These are phyloP conservation scores for Zaprionus taronus DNA, from an alignment of 1,140 invertebrate species.

Conservation along the genomic window DNA sequence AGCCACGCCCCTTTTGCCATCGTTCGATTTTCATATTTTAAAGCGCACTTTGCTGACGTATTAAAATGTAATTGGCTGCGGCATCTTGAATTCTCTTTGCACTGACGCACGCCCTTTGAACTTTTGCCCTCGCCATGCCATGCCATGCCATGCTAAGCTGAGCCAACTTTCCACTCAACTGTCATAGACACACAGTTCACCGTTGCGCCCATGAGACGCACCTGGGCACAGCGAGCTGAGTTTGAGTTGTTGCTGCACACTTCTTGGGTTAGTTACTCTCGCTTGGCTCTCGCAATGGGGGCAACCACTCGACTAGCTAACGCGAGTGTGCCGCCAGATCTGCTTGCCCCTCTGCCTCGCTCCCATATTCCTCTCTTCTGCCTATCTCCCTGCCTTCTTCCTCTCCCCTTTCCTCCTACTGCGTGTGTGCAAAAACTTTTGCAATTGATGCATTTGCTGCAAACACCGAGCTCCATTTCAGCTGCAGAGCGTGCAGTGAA, in stretches of 20 bases:
- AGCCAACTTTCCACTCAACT: conserved; percentile 29
- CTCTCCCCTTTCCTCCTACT: accelerated
- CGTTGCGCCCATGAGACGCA: conserved; percentile 15
- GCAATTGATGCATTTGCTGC: conserved; percentile 31
- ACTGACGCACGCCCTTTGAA: conserved; percentile 36
- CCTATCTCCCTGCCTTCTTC: background rate
- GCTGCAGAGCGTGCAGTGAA: background rate
- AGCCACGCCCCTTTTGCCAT: background rate
- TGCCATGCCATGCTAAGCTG: too few relatives aligned
- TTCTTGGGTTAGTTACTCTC: conserved; percentile 26
- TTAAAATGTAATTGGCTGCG: conserved; percentile 54
- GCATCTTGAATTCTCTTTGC: conserved; percentile 51
- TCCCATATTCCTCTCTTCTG: background rate
- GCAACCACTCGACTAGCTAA: conserved; percentile 28
- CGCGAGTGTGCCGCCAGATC: conserved; percentile 14
- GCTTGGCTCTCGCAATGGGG: conserved; percentile 13
- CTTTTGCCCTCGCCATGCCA: background rate
- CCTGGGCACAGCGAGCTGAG: conserved; percentile 17
- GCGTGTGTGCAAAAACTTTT: conserved; percentile 32
- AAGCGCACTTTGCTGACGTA: conserved; percentile 36
- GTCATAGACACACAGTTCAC: conserved; percentile 42
- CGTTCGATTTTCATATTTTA: conserved; percentile 46
- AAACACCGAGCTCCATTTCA: background rate
- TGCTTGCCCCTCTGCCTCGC: background rate
- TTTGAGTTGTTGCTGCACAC: conserved; percentile 6